Evolutionary conservation across 2,797 vertebrate species (phyloP).

Genomic region (Nannoperca obscura): DNA sequence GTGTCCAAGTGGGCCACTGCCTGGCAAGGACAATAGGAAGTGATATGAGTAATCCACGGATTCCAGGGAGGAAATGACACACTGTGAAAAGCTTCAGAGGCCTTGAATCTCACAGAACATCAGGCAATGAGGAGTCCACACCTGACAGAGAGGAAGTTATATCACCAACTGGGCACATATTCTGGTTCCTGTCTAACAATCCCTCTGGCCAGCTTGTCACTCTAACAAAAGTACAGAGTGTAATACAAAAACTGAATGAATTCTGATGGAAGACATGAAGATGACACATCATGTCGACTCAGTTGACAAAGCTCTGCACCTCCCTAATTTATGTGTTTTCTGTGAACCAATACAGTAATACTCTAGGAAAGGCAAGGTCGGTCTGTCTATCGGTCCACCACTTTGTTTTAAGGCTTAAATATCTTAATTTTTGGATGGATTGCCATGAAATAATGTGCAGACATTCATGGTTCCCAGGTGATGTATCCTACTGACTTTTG

Average conservation of each 20-base stretch:
- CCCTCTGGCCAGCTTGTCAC: slow-evolving; percentile 33
- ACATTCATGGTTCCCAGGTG: background rate
- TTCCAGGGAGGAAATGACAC: slow-evolving; percentile 82
- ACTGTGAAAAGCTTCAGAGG: slow-evolving; percentile 76
- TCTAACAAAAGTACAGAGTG: slow-evolving; percentile 25
- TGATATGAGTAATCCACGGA: slow-evolving; percentile 80
- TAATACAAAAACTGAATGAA: slow-evolving; percentile 54
- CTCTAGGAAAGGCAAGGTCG: background rate
- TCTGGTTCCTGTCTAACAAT: slow-evolving; percentile 51
- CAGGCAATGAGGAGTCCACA: slow-evolving; percentile 51
- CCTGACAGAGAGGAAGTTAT: slow-evolving; percentile 63
- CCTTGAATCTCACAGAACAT: slow-evolving; percentile 75
- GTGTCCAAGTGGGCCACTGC: slow-evolving; percentile 64
- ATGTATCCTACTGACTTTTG: background rate
- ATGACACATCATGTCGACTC: slow-evolving; percentile 38
- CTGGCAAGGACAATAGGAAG: slow-evolving; percentile 81
- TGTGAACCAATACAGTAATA: background rate
- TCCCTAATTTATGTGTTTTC: slow-evolving; percentile 7
- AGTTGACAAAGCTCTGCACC: slow-evolving; percentile 19
- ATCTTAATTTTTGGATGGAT: background rate
- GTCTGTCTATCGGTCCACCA: background rate
- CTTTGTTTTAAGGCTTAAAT: slow-evolving; percentile 1
- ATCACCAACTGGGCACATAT: slow-evolving; percentile 57
- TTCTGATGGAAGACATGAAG: slow-evolving; percentile 45
- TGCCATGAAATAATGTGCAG: background rate